Evolutionary conservation across 1,140 invertebrate genomes (phyloP), one percentile per base, ranked within the genome.

Genomic region (Plutomurus gul): DNA sequence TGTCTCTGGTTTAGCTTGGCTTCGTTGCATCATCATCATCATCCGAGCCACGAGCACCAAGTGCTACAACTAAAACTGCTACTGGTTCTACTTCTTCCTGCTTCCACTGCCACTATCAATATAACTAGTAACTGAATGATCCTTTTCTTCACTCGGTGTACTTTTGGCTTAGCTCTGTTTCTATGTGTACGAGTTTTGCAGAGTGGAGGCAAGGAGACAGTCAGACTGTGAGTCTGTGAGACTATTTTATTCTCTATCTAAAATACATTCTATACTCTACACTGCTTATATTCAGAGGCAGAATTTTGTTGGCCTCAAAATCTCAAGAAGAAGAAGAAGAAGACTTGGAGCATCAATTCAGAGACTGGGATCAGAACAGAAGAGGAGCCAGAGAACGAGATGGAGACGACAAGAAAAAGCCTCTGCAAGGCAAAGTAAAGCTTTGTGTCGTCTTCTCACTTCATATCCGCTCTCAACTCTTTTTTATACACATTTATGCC

Each of bases 381-480:
- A 51, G 18, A 51, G 47, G 20, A 3, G n/a, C n/a, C n/a, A n/a
- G n/a, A n/a, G n/a, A n/a, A n/a, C n/a, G 40, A 43, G 60, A 33
- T 70, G 60, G 33, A 70, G 60, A 37, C 60, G 60, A 70, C 27
- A 70, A 25, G 33, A 30, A 70, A 37, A 70, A 70, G n/a, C 56
- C 27, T 65, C 56, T 7, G 18, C 60, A 30, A 22, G 60, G 22
- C 27, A 20, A 13, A 70, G 60, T 70, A 70, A 70, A 70, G 60
- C 60, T 70, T 70, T 70, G 60, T 70, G 60, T 70, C 47, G 47
- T 51, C 47, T 51, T 51, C 47, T 25, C 60, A 70, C 60, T 70
- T 25, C 60, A 10, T 13, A 70, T 70, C 60, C 27, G n/a, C 8
- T 18, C 60, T 70, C 33, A n/a, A 20, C 56, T 22, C 27, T 22